Conservation (phyloP, 1,140 invertebrate genomes). For the Bombus waltoni region DNA sequence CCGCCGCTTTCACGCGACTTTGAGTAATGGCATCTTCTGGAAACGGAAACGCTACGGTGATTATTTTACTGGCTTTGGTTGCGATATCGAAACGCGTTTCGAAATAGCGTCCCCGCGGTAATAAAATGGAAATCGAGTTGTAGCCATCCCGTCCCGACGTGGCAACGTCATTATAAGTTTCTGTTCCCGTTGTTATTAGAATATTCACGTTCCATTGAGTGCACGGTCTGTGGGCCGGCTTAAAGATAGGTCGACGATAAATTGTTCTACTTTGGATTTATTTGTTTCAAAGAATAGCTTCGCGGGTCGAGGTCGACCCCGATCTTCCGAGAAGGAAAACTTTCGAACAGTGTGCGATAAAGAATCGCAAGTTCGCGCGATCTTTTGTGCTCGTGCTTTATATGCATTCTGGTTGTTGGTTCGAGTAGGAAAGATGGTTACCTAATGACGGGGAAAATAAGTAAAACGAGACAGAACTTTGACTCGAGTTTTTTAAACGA, state of each 20-base stretch:
- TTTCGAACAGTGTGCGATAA: constrained; percentile 1
- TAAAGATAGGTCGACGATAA: constrained; percentile 13
- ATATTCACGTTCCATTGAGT: constrained; percentile 29
- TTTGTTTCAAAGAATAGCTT: constrained; percentile 24
- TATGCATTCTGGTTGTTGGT: background rate
- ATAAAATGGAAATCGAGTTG: constrained; percentile 3
- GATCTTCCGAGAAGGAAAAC: background rate
- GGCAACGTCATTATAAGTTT: constrained; percentile 20
- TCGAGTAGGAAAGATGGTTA: background rate
- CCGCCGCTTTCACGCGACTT: no score
- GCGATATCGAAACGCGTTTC: background rate
- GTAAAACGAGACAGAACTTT: background rate
- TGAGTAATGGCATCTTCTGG: no score
- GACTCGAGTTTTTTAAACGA: background rate
- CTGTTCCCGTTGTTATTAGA: constrained; percentile 1
- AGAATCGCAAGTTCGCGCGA: constrained; percentile 4
- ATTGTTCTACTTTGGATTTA: constrained; percentile 47
- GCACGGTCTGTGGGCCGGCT: no score
- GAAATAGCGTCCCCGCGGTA: background rate
- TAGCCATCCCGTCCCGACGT: background rate
- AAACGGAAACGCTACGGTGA: no score
- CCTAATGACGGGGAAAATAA: background rate
- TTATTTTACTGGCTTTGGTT: background rate
- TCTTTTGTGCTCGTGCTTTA: background rate
- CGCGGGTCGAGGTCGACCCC: background rate